Evolutionary conservation across 2,888 invertebrate species (phyloP), one percentile per base, ranked within the genome.

Genomic region (Trichogramma dendrolimi): DNA sequence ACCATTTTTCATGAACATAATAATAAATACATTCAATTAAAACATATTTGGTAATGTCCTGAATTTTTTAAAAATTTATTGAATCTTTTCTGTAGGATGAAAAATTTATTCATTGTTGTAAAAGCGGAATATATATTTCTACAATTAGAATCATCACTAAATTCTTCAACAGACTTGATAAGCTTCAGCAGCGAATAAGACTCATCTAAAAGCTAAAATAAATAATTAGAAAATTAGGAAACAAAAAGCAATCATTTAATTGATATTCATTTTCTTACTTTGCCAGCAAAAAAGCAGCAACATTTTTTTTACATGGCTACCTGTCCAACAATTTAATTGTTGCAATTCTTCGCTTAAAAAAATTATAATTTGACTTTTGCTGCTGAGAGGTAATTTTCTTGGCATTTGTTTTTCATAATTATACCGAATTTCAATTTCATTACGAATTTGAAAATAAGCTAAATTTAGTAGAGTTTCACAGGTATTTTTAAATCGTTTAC

Each of bases 271-370:
- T n/a, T 46, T 27, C 58, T 59, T 53, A 59, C 58, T 52, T 47
- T 59, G 14, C 53, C 58, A 8, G 58, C 39, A 50, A 59, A 59
- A 47, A 59, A 59, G 38, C 47, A 53, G 10, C 58, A 58, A 14
- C 52, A 58, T 8, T 47, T 42, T 8, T 10, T 46, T n/a, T 2
- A 59, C 6, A 7, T 59, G 53, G 3, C 4, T 59, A 11, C 41
- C 40, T 6, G 48, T 47, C 5, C 47, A 51, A 40, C 5, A 41
- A 6, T 59, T n/a, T 6, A 59, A 4, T 48, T 27, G n/a, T 8
- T 47, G 7, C 14, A 59, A 7, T 40, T 59, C 41, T 11, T 46
- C 53, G 27, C 41, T 59, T 40, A 59, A 27, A 47, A 47, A 38
- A 8, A 46, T 41, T 5, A 48, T 53, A n/a, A 59, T 6, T 59